Percentiles rank a stretch among this genome's conserved stretches.
These are phyloP conservation scores for Eupithecia centaureata DNA, from an alignment of 2,888 invertebrate genomes.

Conservation along the genomic window DNA sequence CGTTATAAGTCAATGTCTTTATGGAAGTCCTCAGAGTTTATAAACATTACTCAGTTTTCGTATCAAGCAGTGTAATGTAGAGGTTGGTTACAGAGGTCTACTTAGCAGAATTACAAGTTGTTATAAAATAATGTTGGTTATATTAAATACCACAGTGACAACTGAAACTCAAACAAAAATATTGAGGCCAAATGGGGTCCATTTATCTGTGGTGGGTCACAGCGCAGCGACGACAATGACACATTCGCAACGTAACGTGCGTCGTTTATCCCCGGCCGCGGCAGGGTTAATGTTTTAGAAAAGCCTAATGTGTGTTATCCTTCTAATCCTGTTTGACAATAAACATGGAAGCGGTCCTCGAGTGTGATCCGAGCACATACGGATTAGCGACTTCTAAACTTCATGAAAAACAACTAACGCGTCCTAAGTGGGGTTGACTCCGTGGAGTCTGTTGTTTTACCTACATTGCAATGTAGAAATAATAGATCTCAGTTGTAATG, in stretches of 20 bases:
- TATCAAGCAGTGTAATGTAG: not conserved
- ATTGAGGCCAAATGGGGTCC: slow-evolving; percentile 37
- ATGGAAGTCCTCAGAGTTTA: not conserved
- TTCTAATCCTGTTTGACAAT: slow-evolving; percentile 70
- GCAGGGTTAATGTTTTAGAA: slow-evolving; percentile 69
- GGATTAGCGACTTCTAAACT: slow-evolving; percentile 61
- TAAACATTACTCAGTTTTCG: not conserved
- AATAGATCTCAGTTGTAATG: not conserved
- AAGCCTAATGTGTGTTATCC: slow-evolving; percentile 67
- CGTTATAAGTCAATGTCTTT: not conserved
- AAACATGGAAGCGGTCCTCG: slow-evolving; percentile 59
- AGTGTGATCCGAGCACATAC: slow-evolving; percentile 51
- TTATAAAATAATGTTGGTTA: not conserved
- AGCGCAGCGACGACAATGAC: slow-evolving; percentile 62
- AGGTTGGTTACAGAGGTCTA: not conserved
- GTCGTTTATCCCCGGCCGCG: slow-evolving; percentile 62
- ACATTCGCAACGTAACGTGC: slow-evolving; percentile 63
- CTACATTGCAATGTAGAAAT: not conserved
- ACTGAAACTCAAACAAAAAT: slow-evolving; percentile 11
- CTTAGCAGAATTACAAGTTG: not conserved
- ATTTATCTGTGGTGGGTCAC: slow-evolving; percentile 51
- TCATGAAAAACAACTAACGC: slow-evolving; percentile 52
- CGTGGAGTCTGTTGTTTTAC: slow-evolving; percentile 18
- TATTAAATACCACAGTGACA: slow-evolving; percentile 1
- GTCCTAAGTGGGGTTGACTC: slow-evolving; percentile 20